Percentiles rank a stretch among this genome's conserved stretches.
These are phyloP conservation scores for Epistrophella euchroma DNA, from an alignment of 2,888 invertebrate genomes.

Conservation along the genomic window DNA sequence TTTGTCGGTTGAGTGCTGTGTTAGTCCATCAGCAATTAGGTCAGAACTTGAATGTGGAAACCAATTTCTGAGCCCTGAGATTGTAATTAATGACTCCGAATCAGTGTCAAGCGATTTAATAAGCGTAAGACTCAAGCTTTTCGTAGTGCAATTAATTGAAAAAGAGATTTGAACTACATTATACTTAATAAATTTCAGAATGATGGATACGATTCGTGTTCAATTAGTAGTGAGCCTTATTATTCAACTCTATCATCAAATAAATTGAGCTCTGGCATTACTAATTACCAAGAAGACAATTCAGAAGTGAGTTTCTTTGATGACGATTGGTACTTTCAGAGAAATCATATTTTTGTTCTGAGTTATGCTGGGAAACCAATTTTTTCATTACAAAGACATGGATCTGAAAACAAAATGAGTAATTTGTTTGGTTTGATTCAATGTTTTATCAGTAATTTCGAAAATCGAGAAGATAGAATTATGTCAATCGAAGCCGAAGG, in stretches of 20 bases:
- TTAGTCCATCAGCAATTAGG: too few relatives aligned
- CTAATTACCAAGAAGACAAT: neutral
- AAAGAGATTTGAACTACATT: too few relatives aligned
- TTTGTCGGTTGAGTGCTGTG: neutral
- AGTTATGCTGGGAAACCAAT: conserved; percentile 99
- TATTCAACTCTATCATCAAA: neutral
- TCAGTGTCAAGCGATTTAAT: conserved; percentile 71
- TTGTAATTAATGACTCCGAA: conserved; percentile 66
- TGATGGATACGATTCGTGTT: neutral
- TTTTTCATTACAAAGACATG: conserved; percentile 91
- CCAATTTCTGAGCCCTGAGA: neutral
- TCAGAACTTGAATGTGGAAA: neutral
- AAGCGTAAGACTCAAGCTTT: neutral
- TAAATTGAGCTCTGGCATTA: neutral
- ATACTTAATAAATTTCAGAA: neutral
- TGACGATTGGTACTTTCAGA: conserved; percentile 91
- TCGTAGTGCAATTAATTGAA: too few relatives aligned
- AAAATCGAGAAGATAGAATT: conserved; percentile 92
- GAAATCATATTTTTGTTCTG: conserved; percentile 96
- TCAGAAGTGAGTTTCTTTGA: conserved; percentile 86
- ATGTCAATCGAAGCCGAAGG: conserved; percentile 93
- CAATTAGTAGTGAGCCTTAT: neutral
- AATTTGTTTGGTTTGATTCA: conserved; percentile 97
- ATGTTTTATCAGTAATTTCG: conserved; percentile 95
- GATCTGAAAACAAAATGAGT: conserved; percentile 96